Percentiles rank a stretch among this genome's conserved stretches.
These are phyloP conservation scores for Sphaerophoria taeniata DNA, from an alignment of 2,888 invertebrate genomes.

Conservation along the genomic window DNA sequence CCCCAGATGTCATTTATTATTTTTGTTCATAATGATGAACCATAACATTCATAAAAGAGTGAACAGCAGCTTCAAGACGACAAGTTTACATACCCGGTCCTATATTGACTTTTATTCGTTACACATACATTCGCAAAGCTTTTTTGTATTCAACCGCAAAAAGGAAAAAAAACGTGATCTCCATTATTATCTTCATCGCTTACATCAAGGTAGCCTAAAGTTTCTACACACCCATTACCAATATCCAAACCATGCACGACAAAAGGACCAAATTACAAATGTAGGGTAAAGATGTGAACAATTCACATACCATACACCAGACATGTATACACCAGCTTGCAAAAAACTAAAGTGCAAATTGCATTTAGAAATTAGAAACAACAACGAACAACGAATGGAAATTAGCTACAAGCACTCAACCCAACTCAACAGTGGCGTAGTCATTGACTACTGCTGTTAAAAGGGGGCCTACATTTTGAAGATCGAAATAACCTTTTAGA, in stretches of 20 bases:
- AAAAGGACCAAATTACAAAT: slow-evolving; percentile 31
- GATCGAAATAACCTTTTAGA: too few species aligned
- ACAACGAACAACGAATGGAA: slow-evolving; percentile 24
- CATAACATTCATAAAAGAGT: too few species aligned
- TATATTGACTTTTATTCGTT: too few species aligned
- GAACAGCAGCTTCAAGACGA: too few species aligned
- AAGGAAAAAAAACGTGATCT: slow-evolving; percentile 37
- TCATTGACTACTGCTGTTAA: too few species aligned
- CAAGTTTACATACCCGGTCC: too few species aligned
- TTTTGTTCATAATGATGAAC: too few species aligned
- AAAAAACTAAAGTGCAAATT: slow-evolving; percentile 59
- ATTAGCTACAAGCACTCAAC: background rate
- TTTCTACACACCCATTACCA: background rate
- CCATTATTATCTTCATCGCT: slow-evolving; percentile 26
- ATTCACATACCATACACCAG: slow-evolving; percentile 6
- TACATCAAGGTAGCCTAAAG: slow-evolving; percentile 12
- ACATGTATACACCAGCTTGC: background rate
- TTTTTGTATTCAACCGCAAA: slow-evolving; percentile 25
- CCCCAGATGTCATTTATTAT: too few species aligned
- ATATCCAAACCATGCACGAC: background rate
- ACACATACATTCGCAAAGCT: too few species aligned
- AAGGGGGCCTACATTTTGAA: too few species aligned
- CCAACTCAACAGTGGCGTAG: background rate
- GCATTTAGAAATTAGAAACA: slow-evolving; percentile 43
- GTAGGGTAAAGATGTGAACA: slow-evolving; percentile 46